Conservation (phyloP, 2,113 vertebrate species). For the Pollachius pollachius region DNA sequence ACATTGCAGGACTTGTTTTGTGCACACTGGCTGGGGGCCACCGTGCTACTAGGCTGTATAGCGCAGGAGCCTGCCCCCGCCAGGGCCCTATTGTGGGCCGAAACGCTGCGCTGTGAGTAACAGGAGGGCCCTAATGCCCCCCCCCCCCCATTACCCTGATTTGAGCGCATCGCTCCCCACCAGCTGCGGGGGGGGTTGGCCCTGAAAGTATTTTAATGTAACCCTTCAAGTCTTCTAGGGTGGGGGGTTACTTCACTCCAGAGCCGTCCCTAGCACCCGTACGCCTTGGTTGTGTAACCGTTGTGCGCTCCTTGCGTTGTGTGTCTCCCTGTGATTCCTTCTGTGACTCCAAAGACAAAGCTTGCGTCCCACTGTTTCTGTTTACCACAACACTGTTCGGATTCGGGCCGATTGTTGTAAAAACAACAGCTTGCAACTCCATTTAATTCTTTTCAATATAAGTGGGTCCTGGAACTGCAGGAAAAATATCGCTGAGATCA, state of each 20-base stretch:
- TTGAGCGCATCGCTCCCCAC: no score
- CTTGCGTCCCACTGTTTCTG: background rate
- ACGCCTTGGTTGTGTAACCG: no score
- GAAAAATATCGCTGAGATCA: background rate
- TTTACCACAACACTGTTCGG: no score
- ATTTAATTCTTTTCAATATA: conserved; percentile 4
- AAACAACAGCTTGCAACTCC: background rate
- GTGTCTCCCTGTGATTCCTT: background rate
- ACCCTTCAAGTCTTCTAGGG: no score
- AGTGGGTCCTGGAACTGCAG: background rate
- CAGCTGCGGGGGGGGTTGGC: no score
- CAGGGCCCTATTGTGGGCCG: background rate
- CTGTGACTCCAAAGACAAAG: background rate
- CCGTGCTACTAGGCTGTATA: conserved; percentile 34
- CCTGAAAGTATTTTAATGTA: no score
- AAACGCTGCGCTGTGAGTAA: background rate
- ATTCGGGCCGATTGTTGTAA: background rate
- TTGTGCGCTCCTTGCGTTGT: background rate
- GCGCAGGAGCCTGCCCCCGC: conserved; percentile 29
- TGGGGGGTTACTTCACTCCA: no score
- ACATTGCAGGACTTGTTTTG: conserved; percentile 37
- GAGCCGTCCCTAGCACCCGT: no score
- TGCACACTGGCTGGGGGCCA: conserved; percentile 34
- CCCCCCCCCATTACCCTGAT: no score
- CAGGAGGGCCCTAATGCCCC: no score